Evolutionary conservation across 2,888 invertebrate genomes (phyloP).

Genomic region (Neoaliturus tenellus): DNA sequence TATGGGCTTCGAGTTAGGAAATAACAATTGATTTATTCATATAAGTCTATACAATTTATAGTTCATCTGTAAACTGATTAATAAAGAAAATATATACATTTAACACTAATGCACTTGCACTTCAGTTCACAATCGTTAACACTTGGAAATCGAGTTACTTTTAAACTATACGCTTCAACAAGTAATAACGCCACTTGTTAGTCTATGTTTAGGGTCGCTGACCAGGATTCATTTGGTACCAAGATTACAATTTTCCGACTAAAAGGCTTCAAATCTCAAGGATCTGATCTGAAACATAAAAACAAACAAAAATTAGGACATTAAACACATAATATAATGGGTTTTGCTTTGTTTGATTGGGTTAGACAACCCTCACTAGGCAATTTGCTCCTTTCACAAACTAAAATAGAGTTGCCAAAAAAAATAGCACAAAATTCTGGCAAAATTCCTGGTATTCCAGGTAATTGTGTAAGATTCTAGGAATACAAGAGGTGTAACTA

Average conservation of each 20-base stretch:
- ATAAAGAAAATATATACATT: constrained; percentile 36
- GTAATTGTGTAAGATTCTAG: no score
- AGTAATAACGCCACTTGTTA: constrained; percentile 46
- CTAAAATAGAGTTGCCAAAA: no score
- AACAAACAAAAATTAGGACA: neutral
- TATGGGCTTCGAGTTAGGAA: constrained; percentile 45
- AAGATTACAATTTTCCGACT: constrained; percentile 50
- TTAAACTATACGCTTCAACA: constrained; percentile 40
- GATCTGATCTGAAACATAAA: constrained; percentile 32
- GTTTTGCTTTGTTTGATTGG: no score
- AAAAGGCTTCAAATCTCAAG: constrained; percentile 48
- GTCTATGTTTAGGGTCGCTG: constrained; percentile 55
- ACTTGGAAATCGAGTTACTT: constrained; percentile 43
- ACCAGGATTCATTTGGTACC: constrained; percentile 57
- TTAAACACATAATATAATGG: neutral
- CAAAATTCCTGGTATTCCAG: no score
- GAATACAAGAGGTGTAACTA: no score
- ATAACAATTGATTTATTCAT: constrained; percentile 49
- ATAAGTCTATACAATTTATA: constrained; percentile 52
- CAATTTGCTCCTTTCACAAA: no score
- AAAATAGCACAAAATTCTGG: no score
- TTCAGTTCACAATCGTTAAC: constrained; percentile 36
- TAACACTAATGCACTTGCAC: constrained; percentile 25
- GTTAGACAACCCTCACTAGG: no score
- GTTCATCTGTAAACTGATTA: constrained; percentile 35